These are phyloP conservation scores for Cyprinodon brontotheroides DNA, from an alignment of 2,113 vertebrate species.

Conservation along the genomic window DNA sequence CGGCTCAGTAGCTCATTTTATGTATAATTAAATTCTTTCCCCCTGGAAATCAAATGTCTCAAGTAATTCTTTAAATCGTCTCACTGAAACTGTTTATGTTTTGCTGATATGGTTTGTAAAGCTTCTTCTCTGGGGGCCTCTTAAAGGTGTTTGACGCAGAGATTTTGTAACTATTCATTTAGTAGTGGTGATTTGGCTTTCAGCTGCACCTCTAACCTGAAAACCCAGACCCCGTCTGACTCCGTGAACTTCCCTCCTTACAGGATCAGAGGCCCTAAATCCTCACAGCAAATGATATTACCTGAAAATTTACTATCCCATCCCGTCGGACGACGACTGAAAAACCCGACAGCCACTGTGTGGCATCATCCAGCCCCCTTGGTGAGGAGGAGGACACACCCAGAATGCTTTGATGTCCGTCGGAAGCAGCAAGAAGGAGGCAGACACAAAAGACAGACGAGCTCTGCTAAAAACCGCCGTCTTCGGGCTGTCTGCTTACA, in stretches of 20 bases:
- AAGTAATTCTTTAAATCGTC: too few relatives aligned
- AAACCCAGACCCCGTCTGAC: too few relatives aligned
- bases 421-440: slow-evolving; percentile 25
- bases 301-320: neutral
- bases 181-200: too few relatives aligned
- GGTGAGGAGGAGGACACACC: neutral
- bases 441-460: slow-evolving; percentile 33
- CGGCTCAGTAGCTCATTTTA: too few relatives aligned
- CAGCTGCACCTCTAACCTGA: neutral
- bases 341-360: neutral
- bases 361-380: too few relatives aligned
- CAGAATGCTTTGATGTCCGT: neutral
- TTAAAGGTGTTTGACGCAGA: neutral
- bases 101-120: too few relatives aligned
- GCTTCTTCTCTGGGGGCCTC: too few relatives aligned
- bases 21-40: too few relatives aligned
- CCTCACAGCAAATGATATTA: neutral
- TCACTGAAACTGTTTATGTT: too few relatives aligned
- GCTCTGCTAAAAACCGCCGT: slow-evolving; percentile 20
- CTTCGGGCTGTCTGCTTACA: slow-evolving; percentile 32
- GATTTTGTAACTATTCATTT: neutral
- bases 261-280: too few relatives aligned
- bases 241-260: neutral
- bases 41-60: too few relatives aligned
- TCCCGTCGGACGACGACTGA: neutral